Base-by-base conservation (phyloP, 1,140 invertebrate species). In the Drosophila obscura region DNA sequence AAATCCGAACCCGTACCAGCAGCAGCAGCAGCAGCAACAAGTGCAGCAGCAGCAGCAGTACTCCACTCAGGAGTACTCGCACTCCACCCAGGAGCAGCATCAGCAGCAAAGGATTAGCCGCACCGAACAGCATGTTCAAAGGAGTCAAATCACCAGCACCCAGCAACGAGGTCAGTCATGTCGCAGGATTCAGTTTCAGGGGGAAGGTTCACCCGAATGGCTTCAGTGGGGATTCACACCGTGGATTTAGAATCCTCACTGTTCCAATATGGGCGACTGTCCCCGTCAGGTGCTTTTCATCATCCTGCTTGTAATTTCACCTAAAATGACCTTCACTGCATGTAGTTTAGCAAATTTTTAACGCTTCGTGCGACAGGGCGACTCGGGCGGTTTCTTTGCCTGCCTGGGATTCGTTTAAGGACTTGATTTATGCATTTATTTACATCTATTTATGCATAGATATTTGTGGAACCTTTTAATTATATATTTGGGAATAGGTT, bases 81-180 rank as follows among this genome's bases (percentile, higher is more conserved):
- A 82, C 67, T 91, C 90, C 46, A 73, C 74, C 45, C 90, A 91
- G 73, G 87, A 91, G 81, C 87, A 91, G 67, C 90, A 91, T 55
- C 93, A 94, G 90, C 94, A 96, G 92, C 95, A 96, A 90, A 93
- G 94, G 87, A 93, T 94, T 81, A 94, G 94, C 91, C 94, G 94
- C 84, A 95, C 95, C 72, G 95, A 96, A 92, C 95, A 95, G 91
- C 95, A 95, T 92, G 94, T 96, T 92, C 87, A 91, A 51, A 95
- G 95, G 57, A 94, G 95, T 77, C 95, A 96, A 92, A 93, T 96
- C 91, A 95, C 94, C 92, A 39, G 35, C 35, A 95, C 94, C 91
- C 95, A 96, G 91, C 95, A 96, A 93, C 94, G 94, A 96, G 95
- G 95, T 96, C 93, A 94, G 95, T 92, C 53, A 35, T 31, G 52